Conservation (phyloP, 35 echinoderm and acorn worm genomes). For the Hemicentrotus pulcherrimus region DNA sequence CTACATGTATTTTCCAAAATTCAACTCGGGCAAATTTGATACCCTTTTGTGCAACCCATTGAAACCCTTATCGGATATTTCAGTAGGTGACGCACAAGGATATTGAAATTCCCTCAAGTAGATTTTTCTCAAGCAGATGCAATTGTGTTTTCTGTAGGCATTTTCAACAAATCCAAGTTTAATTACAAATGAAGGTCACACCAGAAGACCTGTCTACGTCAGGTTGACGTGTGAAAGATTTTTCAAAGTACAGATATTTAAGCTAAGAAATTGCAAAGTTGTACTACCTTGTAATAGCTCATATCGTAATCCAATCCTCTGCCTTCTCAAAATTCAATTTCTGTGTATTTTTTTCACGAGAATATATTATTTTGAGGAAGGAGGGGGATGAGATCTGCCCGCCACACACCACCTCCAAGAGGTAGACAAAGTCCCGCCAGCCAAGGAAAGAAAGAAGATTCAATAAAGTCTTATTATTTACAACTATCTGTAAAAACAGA, state of each 20-base stretch:
- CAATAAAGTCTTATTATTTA: constrained; percentile 42
- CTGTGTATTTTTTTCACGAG: neutral
- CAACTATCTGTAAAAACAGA: constrained; percentile 30
- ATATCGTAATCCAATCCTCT: neutral
- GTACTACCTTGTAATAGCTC: neutral
- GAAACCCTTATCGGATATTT: no score
- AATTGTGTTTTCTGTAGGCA: no score
- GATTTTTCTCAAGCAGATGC: no score
- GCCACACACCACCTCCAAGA: neutral
- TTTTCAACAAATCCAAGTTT: no score
- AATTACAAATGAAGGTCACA: neutral
- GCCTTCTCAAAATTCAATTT: neutral
- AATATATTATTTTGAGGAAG: neutral
- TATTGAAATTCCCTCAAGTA: no score
- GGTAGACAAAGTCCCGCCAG: neutral
- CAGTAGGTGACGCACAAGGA: no score
- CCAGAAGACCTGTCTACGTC: neutral
- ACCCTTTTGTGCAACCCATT: no score
- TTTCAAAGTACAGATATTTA: neutral
- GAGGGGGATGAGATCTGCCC: neutral
- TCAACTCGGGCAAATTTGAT: no score
- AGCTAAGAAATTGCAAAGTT: neutral
- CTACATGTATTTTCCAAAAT: no score
- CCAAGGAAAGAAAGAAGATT: constrained; percentile 14
- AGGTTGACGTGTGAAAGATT: neutral